These are phyloP conservation scores for Pelvicachromis taeniatus DNA, from an alignment of 2,113 vertebrate species.

Conservation along the genomic window DNA sequence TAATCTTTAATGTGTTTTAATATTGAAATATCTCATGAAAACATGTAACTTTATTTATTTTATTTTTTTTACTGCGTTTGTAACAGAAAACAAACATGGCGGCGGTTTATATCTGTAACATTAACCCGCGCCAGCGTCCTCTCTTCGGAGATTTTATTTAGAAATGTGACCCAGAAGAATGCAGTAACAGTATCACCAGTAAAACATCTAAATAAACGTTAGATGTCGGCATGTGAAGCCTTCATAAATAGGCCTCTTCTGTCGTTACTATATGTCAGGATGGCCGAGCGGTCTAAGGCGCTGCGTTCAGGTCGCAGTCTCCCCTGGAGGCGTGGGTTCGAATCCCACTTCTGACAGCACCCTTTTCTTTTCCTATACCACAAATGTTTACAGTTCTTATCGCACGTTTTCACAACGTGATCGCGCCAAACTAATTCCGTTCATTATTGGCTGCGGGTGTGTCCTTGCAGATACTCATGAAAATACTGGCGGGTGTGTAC, in stretches of 20 bases:
- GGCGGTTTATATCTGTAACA: background rate
- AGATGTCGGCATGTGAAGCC: accelerated
- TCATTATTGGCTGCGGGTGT: background rate
- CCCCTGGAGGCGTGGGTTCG: slow-evolving; percentile 74
- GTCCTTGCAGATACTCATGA: background rate
- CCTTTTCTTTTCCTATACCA: background rate
- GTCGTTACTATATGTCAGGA: background rate
- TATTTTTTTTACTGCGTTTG: background rate
- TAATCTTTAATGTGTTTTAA: background rate
- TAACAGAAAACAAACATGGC: background rate
- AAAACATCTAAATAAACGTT: background rate
- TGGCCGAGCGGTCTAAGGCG: slow-evolving; percentile 73
- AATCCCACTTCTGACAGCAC: slow-evolving; percentile 71
- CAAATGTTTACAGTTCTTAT: background rate
- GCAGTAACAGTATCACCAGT: accelerated
- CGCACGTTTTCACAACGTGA: background rate
- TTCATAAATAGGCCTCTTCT: accelerated
- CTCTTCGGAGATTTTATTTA: background rate
- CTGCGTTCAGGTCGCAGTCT: slow-evolving; percentile 76
- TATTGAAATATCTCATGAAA: background rate
- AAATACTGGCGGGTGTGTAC: background rate
- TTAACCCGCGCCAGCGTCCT: background rate
- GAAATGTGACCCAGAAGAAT: background rate
- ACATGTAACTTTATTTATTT: too few species aligned
- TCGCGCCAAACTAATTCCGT: background rate